Conservation (phyloP, 2,888 invertebrate genomes). For the Ormyrus labotus region DNA sequence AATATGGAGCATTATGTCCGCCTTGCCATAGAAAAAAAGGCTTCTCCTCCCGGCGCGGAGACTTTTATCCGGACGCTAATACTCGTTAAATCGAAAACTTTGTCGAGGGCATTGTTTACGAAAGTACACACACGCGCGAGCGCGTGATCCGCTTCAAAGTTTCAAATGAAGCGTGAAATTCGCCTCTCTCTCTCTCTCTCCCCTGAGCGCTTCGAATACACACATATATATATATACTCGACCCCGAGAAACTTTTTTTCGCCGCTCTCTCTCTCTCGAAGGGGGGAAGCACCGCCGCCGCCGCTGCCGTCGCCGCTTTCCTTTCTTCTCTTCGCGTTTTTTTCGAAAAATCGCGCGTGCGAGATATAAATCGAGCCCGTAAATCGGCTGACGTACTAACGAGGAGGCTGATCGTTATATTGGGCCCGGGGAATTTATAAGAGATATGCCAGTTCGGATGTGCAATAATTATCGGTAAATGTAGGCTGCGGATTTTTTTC, state of each 20-base stretch:
- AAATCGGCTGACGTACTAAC: slow-evolving; percentile 41
- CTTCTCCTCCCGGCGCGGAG: not conserved
- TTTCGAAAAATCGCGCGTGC: slow-evolving; percentile 1
- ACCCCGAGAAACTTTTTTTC: slow-evolving; percentile 17
- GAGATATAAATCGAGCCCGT: slow-evolving; percentile 33
- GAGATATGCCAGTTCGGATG: no score
- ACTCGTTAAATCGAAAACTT: slow-evolving; percentile 63
- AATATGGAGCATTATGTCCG: not conserved
- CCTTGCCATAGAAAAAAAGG: slow-evolving; percentile 7
- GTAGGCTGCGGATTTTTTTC: no score
- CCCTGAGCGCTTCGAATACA: not conserved
- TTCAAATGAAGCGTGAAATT: slow-evolving; percentile 71
- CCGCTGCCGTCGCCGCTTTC: not conserved
- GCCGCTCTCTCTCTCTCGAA: no score
- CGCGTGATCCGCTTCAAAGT: slow-evolving; percentile 64
- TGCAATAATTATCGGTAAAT: no score
- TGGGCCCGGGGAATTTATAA: no score
- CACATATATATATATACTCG: not conserved
- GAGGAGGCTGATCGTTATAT: not conserved
- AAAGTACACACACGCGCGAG: slow-evolving; percentile 55
- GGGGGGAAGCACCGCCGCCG: no score
- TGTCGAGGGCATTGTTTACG: slow-evolving; percentile 54
- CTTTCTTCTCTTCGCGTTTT: not conserved
- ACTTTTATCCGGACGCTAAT: slow-evolving; percentile 51
- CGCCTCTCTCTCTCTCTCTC: slow-evolving; percentile 16